phyloP scores from a whole-genome alignment of 2,888 invertebrate genomes.

The Stenolophus ochropezus region DNA sequence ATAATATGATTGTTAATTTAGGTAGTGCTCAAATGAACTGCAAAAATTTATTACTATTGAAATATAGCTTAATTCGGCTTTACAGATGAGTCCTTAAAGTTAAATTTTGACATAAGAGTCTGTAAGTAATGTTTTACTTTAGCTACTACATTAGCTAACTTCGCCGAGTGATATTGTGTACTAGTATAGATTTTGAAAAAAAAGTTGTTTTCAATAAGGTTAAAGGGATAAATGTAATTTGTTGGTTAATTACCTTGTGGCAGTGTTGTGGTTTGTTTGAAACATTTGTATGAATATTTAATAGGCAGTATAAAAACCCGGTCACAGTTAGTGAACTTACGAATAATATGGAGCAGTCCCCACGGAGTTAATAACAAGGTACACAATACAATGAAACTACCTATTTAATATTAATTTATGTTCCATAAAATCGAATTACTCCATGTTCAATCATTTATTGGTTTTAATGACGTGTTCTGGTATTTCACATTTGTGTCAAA shows the following conservation, averaged over 20 bases:
- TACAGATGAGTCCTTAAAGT: too few relatives aligned
- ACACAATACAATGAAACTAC: conserved; percentile 16
- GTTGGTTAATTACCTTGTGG: background rate
- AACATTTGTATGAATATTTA: background rate
- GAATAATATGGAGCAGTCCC: background rate
- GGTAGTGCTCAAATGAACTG: too few relatives aligned
- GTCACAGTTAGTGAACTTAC: conserved; percentile 1
- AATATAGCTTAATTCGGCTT: too few relatives aligned
- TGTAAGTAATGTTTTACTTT: too few relatives aligned
- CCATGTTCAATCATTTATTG: conserved; percentile 18
- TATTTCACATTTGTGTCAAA: conserved; percentile 35
- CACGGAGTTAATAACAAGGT: background rate
- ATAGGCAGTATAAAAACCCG: background rate
- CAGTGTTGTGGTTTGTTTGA: background rate
- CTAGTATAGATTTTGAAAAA: background rate
- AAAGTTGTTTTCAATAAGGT: background rate
- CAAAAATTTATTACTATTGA: too few relatives aligned
- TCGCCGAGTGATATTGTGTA: background rate
- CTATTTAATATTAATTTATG: conserved; percentile 39
- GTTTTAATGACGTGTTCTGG: conserved; percentile 10
- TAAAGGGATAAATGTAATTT: background rate
- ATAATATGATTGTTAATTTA: too few relatives aligned
- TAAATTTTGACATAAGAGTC: too few relatives aligned
- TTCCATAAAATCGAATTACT: conserved; percentile 35
- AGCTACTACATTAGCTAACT: too few relatives aligned